phyloP scores from a whole-genome alignment of 2,888 invertebrate genomes.

The Parnassius orleans region DNA sequence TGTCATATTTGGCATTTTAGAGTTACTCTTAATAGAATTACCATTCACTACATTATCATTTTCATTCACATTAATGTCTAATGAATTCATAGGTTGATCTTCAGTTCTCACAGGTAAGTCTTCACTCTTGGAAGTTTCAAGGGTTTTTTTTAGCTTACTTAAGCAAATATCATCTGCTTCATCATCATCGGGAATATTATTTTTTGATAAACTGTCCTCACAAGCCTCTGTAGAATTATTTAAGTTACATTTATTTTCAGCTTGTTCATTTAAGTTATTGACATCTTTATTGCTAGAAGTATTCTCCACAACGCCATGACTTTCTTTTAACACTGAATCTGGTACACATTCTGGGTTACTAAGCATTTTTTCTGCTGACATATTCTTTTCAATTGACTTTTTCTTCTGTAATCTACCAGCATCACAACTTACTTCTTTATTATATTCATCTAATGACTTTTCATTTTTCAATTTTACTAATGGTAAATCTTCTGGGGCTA shows the following conservation, averaged over 20 bases:
- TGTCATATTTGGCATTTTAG: conserved; percentile 42
- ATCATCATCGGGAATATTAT: conserved; percentile 33
- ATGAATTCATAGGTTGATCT: conserved; percentile 14
- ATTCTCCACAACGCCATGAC: not conserved
- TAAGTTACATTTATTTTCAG: not conserved
- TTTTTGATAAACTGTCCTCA: not conserved
- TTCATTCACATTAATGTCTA: conserved; percentile 12
- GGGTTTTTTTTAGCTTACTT: conserved; percentile 48
- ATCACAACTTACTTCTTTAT: not conserved
- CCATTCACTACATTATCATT: conserved; percentile 2
- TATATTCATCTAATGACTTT: not conserved
- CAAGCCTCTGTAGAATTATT: not conserved
- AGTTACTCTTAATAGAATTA: conserved; percentile 36
- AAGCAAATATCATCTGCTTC: conserved; percentile 53
- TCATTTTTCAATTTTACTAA: not conserved
- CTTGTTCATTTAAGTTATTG: not conserved
- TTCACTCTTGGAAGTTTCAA: not conserved
- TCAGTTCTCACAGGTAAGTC: conserved; percentile 18
- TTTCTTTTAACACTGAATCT: not conserved
- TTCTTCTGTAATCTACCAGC: not conserved
- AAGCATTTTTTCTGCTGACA: too few relatives aligned
- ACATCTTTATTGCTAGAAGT: not conserved
- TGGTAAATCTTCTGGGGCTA: not conserved
- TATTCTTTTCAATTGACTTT: not conserved
- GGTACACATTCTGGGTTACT: too few relatives aligned